Evolutionary conservation across 2,113 vertebrate genomes (phyloP).

Genomic region (Lynx canadensis): DNA sequence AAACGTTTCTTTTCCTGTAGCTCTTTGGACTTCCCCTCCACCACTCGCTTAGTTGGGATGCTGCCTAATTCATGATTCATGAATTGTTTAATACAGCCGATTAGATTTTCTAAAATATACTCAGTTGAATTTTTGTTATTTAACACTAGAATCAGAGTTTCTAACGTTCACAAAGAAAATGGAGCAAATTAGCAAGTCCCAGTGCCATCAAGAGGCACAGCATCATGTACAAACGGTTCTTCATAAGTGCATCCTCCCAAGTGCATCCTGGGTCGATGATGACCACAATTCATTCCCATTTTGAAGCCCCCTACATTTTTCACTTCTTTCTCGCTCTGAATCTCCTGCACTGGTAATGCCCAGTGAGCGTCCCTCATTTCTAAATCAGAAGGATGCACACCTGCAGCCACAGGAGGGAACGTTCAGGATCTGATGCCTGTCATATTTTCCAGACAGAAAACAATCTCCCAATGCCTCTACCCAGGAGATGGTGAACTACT

Average conservation of each 20-base stretch:
- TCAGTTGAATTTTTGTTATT: background rate
- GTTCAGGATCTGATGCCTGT: background rate
- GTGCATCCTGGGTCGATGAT: background rate
- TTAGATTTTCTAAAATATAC: background rate
- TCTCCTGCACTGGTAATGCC: background rate
- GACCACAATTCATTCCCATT: background rate
- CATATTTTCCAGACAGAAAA: constrained; percentile 53
- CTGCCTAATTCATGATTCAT: background rate
- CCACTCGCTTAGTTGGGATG: background rate
- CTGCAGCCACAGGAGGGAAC: background rate
- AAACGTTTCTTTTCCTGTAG: background rate
- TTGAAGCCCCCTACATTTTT: background rate
- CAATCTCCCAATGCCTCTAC: constrained; percentile 4
- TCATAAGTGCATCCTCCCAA: background rate
- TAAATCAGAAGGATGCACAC: background rate
- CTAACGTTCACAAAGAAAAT: background rate
- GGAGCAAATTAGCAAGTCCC: background rate
- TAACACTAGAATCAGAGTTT: background rate
- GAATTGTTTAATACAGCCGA: background rate
- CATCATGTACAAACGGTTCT: background rate
- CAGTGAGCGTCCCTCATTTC: background rate
- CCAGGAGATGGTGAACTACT: constrained; percentile 61
- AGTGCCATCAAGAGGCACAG: background rate
- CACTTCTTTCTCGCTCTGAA: background rate
- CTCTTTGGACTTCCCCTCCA: background rate